Conservation (phyloP, 2,797 vertebrate genomes). For the Naso thynnoides region DNA sequence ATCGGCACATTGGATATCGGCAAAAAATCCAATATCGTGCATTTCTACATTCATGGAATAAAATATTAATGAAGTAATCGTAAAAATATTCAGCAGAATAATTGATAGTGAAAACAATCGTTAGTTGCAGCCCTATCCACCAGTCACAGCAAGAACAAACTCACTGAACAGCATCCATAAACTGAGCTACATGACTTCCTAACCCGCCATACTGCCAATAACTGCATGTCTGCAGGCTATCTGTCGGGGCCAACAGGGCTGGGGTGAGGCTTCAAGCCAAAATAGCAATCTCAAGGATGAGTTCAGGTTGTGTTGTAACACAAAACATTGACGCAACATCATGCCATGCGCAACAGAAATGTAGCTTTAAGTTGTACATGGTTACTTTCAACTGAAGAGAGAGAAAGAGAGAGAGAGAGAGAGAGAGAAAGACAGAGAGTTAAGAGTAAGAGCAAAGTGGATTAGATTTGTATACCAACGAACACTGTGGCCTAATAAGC, state of each 20-base stretch:
- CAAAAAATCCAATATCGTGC: too few relatives aligned
- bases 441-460: constrained; percentile 65
- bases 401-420: constrained; percentile 20
- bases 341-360: constrained; percentile 31
- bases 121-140: too few relatives aligned
- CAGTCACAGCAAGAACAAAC: constrained; percentile 37
- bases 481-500: constrained; percentile 64
- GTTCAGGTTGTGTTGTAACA: constrained; percentile 50
- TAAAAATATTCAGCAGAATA: too few relatives aligned
- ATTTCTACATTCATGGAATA: too few relatives aligned
- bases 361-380: constrained; percentile 25
- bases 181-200: constrained; percentile 61
- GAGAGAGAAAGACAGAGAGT: constrained; percentile 11
- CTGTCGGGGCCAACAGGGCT: constrained; percentile 32
- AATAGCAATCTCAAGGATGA: constrained; percentile 53
- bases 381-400: constrained; percentile 30
- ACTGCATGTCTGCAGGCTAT: constrained; percentile 45
- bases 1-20: too few relatives aligned
- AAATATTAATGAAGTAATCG: too few relatives aligned
- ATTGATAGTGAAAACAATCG: too few relatives aligned
- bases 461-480: constrained; percentile 71
- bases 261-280: constrained; percentile 51
- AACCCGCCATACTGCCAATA: constrained; percentile 43
- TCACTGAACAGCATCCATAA: constrained; percentile 44
- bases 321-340: constrained; percentile 38